Conservation (phyloP, 2,888 invertebrate species). For the Tetramorium bicarinatum region DNA sequence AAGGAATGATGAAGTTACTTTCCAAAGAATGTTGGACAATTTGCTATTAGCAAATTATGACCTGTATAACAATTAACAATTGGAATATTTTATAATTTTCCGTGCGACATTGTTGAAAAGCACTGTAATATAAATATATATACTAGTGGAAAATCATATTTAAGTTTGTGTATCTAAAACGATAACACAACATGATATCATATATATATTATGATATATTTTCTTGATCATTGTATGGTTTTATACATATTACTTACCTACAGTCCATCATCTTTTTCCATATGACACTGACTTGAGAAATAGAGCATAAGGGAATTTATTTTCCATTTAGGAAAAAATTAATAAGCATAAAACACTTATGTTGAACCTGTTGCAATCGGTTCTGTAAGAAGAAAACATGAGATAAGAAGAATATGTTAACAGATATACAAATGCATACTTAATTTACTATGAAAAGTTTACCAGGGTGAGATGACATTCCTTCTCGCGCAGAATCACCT, state of each 20-base stretch:
- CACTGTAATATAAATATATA: conserved; percentile 35
- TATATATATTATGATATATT: not conserved
- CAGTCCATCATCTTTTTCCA: conserved; percentile 19
- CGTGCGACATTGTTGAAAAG: conserved; percentile 29
- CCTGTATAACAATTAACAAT: conserved; percentile 18
- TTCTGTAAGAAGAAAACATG: conserved; percentile 72
- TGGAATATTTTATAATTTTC: conserved; percentile 25
- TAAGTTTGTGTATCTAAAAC: conserved; percentile 58
- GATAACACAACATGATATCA: conserved; percentile 18
- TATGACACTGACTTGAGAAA: conserved; percentile 36
- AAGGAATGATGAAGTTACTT: conserved; percentile 39
- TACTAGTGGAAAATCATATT: conserved; percentile 44
- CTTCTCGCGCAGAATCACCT: conserved; percentile 77
- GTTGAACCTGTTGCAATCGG: conserved; percentile 78
- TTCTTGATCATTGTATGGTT: not conserved
- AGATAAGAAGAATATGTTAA: conserved; percentile 9
- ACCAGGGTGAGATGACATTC: conserved; percentile 78
- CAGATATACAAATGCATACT: conserved; percentile 10
- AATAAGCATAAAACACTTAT: conserved; percentile 55
- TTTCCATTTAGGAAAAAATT: conserved; percentile 54
- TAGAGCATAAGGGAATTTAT: conserved; percentile 41
- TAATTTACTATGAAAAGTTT: conserved; percentile 51
- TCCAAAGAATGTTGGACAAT: conserved; percentile 5
- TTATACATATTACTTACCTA: conserved; percentile 30
- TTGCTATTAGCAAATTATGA: conserved; percentile 26